Evolutionary conservation across 2,113 vertebrate genomes (phyloP).

Genomic region (Spermophilus dauricus): DNA sequence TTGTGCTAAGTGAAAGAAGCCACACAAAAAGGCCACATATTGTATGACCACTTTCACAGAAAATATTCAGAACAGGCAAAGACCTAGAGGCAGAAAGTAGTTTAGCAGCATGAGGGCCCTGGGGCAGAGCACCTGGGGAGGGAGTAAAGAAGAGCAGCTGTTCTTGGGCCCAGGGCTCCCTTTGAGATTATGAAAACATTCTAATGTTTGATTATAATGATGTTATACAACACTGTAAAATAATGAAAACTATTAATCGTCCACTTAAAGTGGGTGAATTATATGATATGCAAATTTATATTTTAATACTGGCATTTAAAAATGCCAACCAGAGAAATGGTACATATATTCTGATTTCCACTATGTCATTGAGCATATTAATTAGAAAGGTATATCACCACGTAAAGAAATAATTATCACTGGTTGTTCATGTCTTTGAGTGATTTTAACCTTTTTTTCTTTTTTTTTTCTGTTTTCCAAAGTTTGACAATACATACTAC

Average conservation of each 20-base stretch:
- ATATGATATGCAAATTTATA: background rate
- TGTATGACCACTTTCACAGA: background rate
- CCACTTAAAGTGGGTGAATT: background rate
- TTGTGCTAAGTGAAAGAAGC: background rate
- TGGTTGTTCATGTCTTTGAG: background rate
- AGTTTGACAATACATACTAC: background rate
- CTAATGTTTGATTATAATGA: background rate
- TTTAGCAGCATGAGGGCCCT: fast-evolving
- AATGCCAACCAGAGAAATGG: background rate
- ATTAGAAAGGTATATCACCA: background rate
- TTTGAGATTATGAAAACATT: background rate
- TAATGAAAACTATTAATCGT: background rate
- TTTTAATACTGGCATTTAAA: background rate
- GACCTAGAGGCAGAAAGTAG: background rate
- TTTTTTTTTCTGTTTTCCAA: background rate
- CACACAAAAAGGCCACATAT: background rate
- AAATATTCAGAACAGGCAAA: background rate
- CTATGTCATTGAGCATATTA: background rate
- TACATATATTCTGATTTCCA: background rate
- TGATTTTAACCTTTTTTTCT: background rate
- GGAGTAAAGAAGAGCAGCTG: background rate
- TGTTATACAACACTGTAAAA: background rate
- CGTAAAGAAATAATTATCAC: background rate
- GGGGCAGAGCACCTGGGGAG: background rate
- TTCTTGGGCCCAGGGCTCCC: background rate